Base-by-base conservation (phyloP, 2,888 invertebrate species). In the Geotrupes spiniger region DNA sequence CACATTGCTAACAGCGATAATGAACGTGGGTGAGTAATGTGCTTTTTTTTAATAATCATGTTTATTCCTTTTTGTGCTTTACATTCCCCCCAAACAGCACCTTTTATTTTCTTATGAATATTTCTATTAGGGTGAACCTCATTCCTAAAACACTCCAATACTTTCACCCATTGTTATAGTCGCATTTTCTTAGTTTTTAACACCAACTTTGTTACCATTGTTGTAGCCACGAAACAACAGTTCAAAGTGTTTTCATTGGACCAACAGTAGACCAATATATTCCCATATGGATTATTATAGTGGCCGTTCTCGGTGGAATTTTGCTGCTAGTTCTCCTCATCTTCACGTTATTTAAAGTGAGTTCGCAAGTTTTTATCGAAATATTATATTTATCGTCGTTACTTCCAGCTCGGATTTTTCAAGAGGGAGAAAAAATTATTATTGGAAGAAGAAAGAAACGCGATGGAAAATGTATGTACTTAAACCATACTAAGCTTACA, bases 381-480 rank as follows among this genome's bases (percentile, higher is more conserved):
- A 33, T 15, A 2, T 33, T 33, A 12, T 15, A 14, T 33, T 14
- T 33, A 33, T 33, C 14, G 12, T 33, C 14, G n/a, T 21, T 21
- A 4, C 6, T 62, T 66, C 43, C 51, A 75, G 76, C 56, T 67
- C 51, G 78, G 78, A 41, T 78, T 78, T 68, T 78, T 78, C 53
- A 71, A 73, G 44, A 69, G 78, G 36, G 60, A 66, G 11, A 74
- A 68, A 46, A 76, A 75, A 60, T 73, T 76, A 37, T 74, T 77
- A 60, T 62, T 78, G 57, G 69, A 75, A 51, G 69, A 73, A 42
- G 58, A 77, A 46, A 54, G 62, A 57, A 21, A 21, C 6, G 21
- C 21, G 6, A 69, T 66, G 57, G 66, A 67, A 10, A 64, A 69
- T 52, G 67, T 68, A 57, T 57, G 60, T 54, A 26, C 36, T 6